Base-by-base conservation (phyloP, 2,888 invertebrate genomes). In the Cecidostiba fungosa region DNA sequence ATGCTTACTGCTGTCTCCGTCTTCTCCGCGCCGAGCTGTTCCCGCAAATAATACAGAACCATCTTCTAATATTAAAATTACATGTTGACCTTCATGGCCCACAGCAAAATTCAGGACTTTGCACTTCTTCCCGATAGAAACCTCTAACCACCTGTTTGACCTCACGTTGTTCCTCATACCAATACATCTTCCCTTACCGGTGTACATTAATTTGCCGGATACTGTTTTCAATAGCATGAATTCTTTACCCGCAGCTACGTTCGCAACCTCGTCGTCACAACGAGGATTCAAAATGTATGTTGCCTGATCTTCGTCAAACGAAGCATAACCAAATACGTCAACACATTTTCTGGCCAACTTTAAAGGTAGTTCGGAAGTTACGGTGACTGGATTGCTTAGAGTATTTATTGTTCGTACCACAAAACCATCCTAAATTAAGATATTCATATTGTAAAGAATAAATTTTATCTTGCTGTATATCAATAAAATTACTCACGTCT, bases 11-110 rank as follows among this genome's bases (percentile, higher is more conserved):
- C 96, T 96, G 91, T 99, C 99, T 0, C 98, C 98, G 93, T 99
- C 99, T 94, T 99, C 99, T 39, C 99, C 99, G 4, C 98, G 95
- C 0, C 97, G 95, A 0, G 99, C 97, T 10, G 97, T 97, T 12
- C 99, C 96, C 73, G 95, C 94, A 94, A 98, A 98, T 92, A 97
- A 96, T 0, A 98, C 98, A 0, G 97, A 96, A 0, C 99, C 99
- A 92, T 98, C 98, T 90, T 99, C 98, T 62, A 98, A 96, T n/a
- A 99, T 95, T 47, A 99, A 93, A 79, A 99, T 94, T 0, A 97
- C 98, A 93, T 99, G 98, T 77, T 97, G 95, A 0, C 98, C 98
- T 92, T 99, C 99, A 91, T 99, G 98, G 0, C 99, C 99, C 2
- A 98, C 96, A 0, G 98, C 97, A 87, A 98, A 95, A 94, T 98